Evolutionary conservation across 2,888 invertebrate genomes (phyloP), one percentile per base, ranked within the genome.

Genomic region (Eurois occulta): DNA sequence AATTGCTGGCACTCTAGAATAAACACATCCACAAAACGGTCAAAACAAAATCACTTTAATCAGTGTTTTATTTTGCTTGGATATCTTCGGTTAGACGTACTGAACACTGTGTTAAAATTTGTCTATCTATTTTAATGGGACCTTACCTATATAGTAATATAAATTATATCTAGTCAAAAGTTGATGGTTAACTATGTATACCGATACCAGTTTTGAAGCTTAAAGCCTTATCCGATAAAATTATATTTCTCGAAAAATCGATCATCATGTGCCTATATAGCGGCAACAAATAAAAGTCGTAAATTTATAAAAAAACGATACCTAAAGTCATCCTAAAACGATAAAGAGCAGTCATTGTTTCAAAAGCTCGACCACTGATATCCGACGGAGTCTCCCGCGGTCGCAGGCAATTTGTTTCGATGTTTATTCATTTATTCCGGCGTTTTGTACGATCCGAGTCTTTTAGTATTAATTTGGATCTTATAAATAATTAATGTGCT

Each of bases 371-470:
- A 78, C 82, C 89, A 87, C 86, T 87, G 91, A 89, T 91, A 87
- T 85, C 83, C 85, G 85, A 75, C 78, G 77, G 80, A 79, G 83
- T 75, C 81, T 81, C 84, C 83, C 81, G 82, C 87, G 80, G 90
- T 91, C 92, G 90, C 90, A 86, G 91, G 90, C 94, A 92, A 94
- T 95, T 94, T 93, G 94, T 94, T 93, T 89, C 93, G 87, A 94
- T 94, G 94, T 94, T 92, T 95, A 95, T 95, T 95, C 94, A 95
- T 95, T 93, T 95, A 95, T 95, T 94, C 95, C 91, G 90, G 91
- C 91, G 90, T 94, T 93, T 94, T 93, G 93, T 94, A 91, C 91
- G 91, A 91, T 91, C 91, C 90, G 90, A 87, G 89, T 91, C 91
- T 92, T 94, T 94, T 93, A 93, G 94, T 94, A 94, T 94, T 95